These are phyloP conservation scores for Campopleginae sp. DNA, from an alignment of 2,888 invertebrate genomes.

Conservation along the genomic window DNA sequence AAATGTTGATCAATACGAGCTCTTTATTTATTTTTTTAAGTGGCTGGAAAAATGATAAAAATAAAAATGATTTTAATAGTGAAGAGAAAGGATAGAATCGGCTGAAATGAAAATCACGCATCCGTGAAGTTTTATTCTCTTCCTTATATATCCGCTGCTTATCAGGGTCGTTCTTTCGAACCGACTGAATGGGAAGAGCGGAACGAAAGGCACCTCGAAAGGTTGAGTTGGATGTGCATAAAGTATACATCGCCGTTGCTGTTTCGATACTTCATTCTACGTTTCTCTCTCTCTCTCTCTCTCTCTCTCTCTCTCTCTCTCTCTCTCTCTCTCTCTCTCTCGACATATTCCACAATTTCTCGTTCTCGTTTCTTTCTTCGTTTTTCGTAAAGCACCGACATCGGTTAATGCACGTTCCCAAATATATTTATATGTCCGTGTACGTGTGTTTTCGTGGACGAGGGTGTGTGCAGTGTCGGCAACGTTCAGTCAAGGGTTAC, in stretches of 20 bases:
- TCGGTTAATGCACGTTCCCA: conserved; percentile 26
- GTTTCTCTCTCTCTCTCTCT: conserved; percentile 36
- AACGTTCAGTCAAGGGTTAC: conserved; percentile 67
- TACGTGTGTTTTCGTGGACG: conserved; percentile 24
- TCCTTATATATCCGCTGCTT: background rate
- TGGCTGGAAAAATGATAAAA: conserved; percentile 4
- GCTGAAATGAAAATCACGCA: conserved; percentile 7
- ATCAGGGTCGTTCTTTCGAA: conserved; percentile 48
- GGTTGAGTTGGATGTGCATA: conserved; percentile 32
- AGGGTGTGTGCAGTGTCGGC: conserved; percentile 5
- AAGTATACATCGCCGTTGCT: conserved; percentile 37
- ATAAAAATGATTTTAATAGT: background rate
- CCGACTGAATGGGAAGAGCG: conserved; percentile 5
- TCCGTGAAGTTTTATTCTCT: background rate
- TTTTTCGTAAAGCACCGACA: conserved; percentile 15
- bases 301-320: conserved; percentile 32
- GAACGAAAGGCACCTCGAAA: conserved; percentile 34
- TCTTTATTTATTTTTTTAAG: too few species aligned
- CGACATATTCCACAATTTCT: conserved; percentile 46
- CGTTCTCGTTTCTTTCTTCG: background rate
- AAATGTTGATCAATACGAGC: too few species aligned
- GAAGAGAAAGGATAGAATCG: background rate
- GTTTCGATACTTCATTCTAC: conserved; percentile 60
- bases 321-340: conserved; percentile 27
- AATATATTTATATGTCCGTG: conserved; percentile 6